These are phyloP conservation scores for Odontesthes bonariensis DNA, from an alignment of 2,113 vertebrate genomes.

Conservation along the genomic window DNA sequence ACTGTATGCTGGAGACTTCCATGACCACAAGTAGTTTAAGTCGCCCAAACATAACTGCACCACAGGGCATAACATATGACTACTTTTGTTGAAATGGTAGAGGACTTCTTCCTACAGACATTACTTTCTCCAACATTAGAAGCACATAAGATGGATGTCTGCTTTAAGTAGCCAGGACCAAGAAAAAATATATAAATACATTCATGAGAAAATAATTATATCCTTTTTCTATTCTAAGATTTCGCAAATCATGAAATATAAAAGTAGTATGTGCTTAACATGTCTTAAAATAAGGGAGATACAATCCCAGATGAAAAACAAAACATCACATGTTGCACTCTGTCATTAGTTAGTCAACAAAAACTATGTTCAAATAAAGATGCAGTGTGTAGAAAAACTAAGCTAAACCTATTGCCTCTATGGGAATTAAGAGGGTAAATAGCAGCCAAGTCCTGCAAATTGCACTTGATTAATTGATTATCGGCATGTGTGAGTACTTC, in stretches of 20 bases:
- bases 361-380: too few species aligned
- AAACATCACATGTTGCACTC: too few species aligned
- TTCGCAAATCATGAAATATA: not conserved
- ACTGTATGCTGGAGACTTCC: constrained; percentile 2
- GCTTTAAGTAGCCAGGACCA: constrained; percentile 1
- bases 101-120: not conserved
- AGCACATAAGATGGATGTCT: not conserved
- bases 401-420: too few species aligned
- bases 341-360: too few species aligned
- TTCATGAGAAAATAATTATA: not conserved
- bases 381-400: too few species aligned
- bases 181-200: not conserved
- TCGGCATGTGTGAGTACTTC: too few species aligned
- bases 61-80: constrained; percentile 8
- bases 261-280: not conserved
- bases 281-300: too few species aligned
- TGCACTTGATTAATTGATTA: too few species aligned
- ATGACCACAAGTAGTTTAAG: constrained; percentile 6
- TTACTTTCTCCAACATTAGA: not conserved
- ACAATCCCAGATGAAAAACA: too few species aligned
- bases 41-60: constrained; percentile 4
- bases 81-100: constrained; percentile 1
- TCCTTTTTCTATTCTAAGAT: not conserved
- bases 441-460: too few species aligned
- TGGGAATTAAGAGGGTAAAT: too few species aligned